Conservation (phyloP, 2,797 vertebrate genomes). For the Mus spretus region DNA sequence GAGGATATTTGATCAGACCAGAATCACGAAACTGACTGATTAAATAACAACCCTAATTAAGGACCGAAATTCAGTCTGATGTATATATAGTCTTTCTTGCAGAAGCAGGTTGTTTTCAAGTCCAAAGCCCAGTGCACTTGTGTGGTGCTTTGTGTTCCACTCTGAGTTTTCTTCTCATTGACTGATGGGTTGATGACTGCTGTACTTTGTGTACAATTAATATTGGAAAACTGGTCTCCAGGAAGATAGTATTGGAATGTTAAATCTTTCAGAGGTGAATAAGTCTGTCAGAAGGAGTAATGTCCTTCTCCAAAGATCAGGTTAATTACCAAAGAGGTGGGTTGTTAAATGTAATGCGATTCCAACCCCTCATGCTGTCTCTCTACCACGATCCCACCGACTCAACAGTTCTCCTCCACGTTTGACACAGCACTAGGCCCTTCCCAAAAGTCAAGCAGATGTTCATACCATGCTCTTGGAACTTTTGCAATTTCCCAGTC, state of each 20-base stretch:
- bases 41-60: neutral
- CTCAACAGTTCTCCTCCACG: neutral
- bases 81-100: constrained; percentile 7
- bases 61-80: constrained; percentile 28
- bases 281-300: neutral
- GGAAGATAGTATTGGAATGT: neutral
- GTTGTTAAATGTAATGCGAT: neutral
- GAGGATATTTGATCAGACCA: neutral
- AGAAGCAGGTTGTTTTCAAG: neutral
- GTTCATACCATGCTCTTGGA: neutral
- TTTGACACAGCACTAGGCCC: neutral
- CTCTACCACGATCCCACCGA: neutral
- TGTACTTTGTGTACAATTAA: neutral
- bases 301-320: neutral
- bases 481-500: neutral
- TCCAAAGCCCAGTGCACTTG: constrained; percentile 33
- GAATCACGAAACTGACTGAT: neutral
- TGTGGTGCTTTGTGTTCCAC: neutral
- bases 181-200: neutral
- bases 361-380: neutral
- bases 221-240: neutral
- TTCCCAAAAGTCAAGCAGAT: neutral
- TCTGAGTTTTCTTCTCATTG: constrained; percentile 3
- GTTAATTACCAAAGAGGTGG: neutral
- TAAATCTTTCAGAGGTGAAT: neutral